Evolutionary conservation across 1,140 invertebrate genomes (phyloP).

Genomic region (Cyrtorhinus lividipennis): DNA sequence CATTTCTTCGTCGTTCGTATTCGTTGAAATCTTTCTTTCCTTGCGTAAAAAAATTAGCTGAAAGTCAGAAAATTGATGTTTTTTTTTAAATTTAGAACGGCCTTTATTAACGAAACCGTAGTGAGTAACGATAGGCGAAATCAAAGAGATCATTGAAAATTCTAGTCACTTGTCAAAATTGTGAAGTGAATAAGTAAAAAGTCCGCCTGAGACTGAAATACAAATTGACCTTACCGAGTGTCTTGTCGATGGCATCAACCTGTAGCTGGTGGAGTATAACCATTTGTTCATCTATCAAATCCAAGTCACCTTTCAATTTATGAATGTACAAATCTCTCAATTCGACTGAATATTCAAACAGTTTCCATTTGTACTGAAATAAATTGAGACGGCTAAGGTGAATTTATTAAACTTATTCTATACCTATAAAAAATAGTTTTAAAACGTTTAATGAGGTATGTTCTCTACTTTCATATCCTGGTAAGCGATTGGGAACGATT

Average conservation of each 20-base stretch:
- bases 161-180: neutral
- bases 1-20: neutral
- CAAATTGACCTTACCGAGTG: neutral
- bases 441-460: neutral
- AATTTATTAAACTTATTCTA: neutral
- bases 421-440: neutral
- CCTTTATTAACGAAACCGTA: too few species aligned
- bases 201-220: too few species aligned
- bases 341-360: neutral
- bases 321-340: constrained; percentile 1
- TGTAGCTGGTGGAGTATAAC: neutral
- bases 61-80: neutral
- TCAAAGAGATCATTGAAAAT: neutral
- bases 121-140: too few species aligned
- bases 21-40: neutral
- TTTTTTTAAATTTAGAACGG: too few species aligned
- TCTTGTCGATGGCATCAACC: neutral
- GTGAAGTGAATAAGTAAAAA: neutral
- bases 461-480: neutral
- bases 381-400: neutral
- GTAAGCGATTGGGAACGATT: neutral
- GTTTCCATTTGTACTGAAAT: neutral
- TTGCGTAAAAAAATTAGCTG: neutral
- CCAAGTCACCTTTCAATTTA: neutral
- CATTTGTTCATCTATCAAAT: neutral